Base-by-base conservation (phyloP, 2,797 vertebrate genomes). In the Coregonus suidteri region DNA sequence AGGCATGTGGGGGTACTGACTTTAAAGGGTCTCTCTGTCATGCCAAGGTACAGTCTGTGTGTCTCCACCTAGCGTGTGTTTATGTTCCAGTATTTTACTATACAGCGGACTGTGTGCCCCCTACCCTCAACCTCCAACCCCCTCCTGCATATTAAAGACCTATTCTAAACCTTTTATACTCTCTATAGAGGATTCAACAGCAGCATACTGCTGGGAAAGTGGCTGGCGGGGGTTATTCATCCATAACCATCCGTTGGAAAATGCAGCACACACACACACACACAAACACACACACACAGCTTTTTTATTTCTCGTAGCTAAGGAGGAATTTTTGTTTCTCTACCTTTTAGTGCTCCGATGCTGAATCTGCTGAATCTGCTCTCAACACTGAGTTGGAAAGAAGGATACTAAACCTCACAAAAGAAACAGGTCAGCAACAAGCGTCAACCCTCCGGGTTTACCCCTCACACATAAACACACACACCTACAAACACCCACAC, bases 351-450 rank as follows among this genome's bases (percentile, higher is more conserved):
- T 25, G 25, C 25, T 25, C 25, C 25, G 25, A 25, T 25, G 78
- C 91, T 92, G 20, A 54, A 34, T 34, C 92, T 68, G 73, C 82
- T 18, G 92, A 91, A 69, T 98, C 97, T 85, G 94, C 95, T 1
- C 88, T 98, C 85, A 89, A 85, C 76, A 87, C 85, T 77, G 79
- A 91, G 25, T 25, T 25, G 25, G 25, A 25, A 25, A 25, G 25
- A 94, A 91, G 79, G 89, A 90, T 6, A 1, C 68, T 4, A 90
- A 89, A 75, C 73, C 84, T 81, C 69, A 81, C 31, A 25, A 93
- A 90, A 85, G 94, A 82, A 66, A 76, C 89, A 91, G 94, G 93
- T 95, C 80, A 87, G 88, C 70, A 66, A 81, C 77, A 18, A 56
- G 7, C 52, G 11, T 11, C 52, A 53, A 14, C 2, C 52, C 52